These are phyloP conservation scores for Ceratosolen fusciceps DNA, from an alignment of 1,140 invertebrate species.

Conservation along the genomic window DNA sequence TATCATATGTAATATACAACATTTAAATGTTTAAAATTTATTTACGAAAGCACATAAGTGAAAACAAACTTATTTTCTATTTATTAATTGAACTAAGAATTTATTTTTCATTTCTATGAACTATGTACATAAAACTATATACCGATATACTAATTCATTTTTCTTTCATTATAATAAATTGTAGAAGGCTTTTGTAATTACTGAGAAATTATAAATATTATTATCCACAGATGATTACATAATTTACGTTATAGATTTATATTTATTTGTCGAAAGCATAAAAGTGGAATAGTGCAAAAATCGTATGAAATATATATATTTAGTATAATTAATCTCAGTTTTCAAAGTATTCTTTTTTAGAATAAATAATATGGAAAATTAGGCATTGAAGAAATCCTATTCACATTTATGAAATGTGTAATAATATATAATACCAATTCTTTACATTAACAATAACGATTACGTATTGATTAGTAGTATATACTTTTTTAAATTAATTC, in stretches of 20 bases:
- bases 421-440: too few species aligned
- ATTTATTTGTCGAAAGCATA: not conserved
- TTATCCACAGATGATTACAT: not conserved
- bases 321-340: not conserved
- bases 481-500: too few species aligned
- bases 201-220: not conserved
- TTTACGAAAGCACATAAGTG: not conserved
- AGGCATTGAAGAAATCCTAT: not conserved
- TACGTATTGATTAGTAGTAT: too few species aligned
- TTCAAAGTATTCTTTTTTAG: not conserved
- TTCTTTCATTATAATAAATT: not conserved
- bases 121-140: not conserved
- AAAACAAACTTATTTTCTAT: not conserved
- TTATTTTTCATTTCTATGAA: not conserved
- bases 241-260: conserved; percentile 2
- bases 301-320: conserved; percentile 7
- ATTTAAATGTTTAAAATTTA: not conserved
- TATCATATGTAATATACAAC: not conserved
- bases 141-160: not conserved
- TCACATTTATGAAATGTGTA: not conserved
- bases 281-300: not conserved
- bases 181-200: not conserved
- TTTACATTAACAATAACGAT: too few species aligned
- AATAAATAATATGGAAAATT: not conserved
- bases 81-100: not conserved